These are phyloP conservation scores for Cryptomyrus ogoouensis DNA, from an alignment of 2,113 vertebrate species.

Conservation along the genomic window DNA sequence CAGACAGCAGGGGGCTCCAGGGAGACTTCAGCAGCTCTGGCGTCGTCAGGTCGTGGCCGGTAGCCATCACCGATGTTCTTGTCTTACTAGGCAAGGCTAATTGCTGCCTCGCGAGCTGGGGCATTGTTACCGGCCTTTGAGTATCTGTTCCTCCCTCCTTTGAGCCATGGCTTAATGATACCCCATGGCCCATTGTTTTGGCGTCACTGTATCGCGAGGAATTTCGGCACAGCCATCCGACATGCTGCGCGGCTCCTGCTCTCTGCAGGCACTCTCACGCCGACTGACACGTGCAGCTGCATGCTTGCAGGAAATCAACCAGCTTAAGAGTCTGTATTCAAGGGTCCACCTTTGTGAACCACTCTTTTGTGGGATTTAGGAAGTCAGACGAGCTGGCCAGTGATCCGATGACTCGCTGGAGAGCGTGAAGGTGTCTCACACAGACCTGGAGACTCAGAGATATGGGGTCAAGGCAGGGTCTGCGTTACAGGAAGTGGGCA, in stretches of 20 bases:
- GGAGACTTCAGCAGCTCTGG: neutral
- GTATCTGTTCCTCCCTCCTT: conserved; percentile 16
- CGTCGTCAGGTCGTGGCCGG: conserved; percentile 17
- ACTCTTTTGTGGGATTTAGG: neutral
- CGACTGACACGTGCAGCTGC: neutral
- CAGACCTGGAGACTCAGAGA: neutral
- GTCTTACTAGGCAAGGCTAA: neutral
- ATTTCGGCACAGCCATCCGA: neutral
- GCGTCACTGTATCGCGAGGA: neutral
- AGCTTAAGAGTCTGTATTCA: neutral
- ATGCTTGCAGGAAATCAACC: neutral
- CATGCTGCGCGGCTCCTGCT: neutral
- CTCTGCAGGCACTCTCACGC: neutral
- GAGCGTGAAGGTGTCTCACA: neutral
- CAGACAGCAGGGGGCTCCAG: neutral
- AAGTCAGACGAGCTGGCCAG: neutral
- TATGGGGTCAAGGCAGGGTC: neutral
- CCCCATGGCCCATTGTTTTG: conserved; percentile 32
- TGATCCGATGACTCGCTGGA: neutral
- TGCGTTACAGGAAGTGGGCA: neutral
- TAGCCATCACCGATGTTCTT: neutral
- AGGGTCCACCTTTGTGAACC: neutral
- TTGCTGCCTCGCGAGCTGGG: neutral
- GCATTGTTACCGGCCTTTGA: neutral
- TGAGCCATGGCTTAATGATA: conserved; percentile 55